Evolutionary conservation across 2,797 vertebrate species (phyloP).

Genomic region (Cryptoblepharus egeriae): DNA sequence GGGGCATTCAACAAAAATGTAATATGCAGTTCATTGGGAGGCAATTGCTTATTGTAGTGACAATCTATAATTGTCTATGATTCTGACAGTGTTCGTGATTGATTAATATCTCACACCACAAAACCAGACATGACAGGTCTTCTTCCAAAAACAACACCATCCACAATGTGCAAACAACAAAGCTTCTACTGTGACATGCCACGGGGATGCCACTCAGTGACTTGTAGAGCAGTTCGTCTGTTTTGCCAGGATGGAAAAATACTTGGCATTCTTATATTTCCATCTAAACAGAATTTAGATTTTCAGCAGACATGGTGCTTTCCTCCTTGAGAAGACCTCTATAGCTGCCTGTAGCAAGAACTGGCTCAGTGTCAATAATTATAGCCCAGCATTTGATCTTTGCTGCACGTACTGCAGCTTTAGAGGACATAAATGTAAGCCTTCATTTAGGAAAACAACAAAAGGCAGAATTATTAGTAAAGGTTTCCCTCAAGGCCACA

Average conservation of each 20-base stretch:
- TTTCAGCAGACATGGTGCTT: not conserved
- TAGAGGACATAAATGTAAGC: not conserved
- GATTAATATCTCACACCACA: not conserved
- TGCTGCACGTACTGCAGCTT: not conserved
- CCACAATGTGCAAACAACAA: not conserved
- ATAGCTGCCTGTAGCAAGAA: not conserved
- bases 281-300: not conserved
- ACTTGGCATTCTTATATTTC: not conserved
- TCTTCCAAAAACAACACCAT: not conserved
- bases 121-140: not conserved
- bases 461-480: not conserved
- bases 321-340: not conserved
- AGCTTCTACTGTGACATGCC: not conserved
- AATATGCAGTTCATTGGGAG: not conserved
- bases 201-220: not conserved
- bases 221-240: not conserved
- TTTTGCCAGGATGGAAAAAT: not conserved
- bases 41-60: not conserved
- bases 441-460: not conserved
- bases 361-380: not conserved
- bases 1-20: not conserved
- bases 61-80: not conserved
- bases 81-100: not conserved
- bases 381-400: not conserved
- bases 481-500: not conserved